Evolutionary conservation across 2,888 invertebrate genomes (phyloP), one percentile per base, ranked within the genome.

Genomic region (Scrobipalpa costella): DNA sequence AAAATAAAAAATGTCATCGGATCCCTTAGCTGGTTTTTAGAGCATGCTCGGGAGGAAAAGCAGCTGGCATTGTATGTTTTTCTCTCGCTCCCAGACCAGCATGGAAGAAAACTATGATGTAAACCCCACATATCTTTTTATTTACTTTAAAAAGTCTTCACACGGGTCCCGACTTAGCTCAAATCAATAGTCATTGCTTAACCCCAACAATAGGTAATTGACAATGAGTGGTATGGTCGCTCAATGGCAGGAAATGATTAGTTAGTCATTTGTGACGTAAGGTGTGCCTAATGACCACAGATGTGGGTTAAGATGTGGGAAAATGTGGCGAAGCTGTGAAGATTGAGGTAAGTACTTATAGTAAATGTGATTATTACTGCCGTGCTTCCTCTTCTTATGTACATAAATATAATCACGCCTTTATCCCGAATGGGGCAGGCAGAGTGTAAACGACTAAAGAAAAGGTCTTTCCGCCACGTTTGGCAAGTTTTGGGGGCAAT

Each of bases 211-310:
- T 55, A 58, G 50, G 57, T 52, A 27, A 52, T 52, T 60, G 57
- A 52, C 59, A 63, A 63, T 63, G 57, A 52, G 19, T 52, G 50
- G 44, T n/a, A 19, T 49, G 21, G 34, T 55, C 33, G 7, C 27
- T 61, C 49, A 64, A 61, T 57, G 57, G 47, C 47, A 21, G 61
- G 61, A 63, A 63, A 63, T 57, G 61, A 64, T 61, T 47, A 61
- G 61, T 52, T 63, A 52, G 59, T 40, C 40, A 59, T 38, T 59
- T 44, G 60, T 60, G 60, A 49, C 49, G 60, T 60, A 60, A 60
- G 19, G 34, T 17, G 36, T 57, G 57, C 55, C 55, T 57, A 57
- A 57, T 57, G 38, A 57, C 38, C 19, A 13, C 27, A n/a, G 7
- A 55, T 34, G 55, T 55, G 55, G 55, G 55, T 55, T 33, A 52